Percentiles rank a stretch among this genome's conserved stretches.
These are phyloP conservation scores for Samia ricini DNA, from an alignment of 1,140 invertebrate genomes.

Conservation along the genomic window DNA sequence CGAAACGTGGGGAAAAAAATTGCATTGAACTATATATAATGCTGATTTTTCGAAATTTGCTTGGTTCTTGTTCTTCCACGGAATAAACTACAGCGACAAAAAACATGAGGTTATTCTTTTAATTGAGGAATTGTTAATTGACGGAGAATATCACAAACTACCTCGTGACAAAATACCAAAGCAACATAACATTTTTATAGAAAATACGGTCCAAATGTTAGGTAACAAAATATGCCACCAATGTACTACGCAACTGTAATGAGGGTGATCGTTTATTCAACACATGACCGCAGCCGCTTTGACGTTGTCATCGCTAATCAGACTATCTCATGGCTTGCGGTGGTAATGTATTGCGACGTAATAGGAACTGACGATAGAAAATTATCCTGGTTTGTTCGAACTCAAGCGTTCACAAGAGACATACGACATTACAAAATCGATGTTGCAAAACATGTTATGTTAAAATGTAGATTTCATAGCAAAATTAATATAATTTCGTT, in stretches of 20 bases:
- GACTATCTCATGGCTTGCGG: conserved; percentile 46
- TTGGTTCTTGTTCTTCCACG: neutral
- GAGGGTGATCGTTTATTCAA: conserved; percentile 39
- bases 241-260: conserved; percentile 16
- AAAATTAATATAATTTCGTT: neutral
- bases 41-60: neutral
- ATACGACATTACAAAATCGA: neutral
- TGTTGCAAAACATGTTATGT: neutral
- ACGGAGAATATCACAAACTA: neutral
- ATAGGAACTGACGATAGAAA: conserved; percentile 19
- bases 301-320: conserved; percentile 48
- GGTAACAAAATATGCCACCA: neutral
- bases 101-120: no score
- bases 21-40: neutral
- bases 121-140: no score
- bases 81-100: neutral
- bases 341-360: conserved; percentile 22
- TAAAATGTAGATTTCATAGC: neutral
- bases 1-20: neutral
- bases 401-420: neutral
- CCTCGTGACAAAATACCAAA: no score
- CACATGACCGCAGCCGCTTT: conserved; percentile 28
- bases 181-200: no score
- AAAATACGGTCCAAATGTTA: neutral
- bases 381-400: neutral